Evolutionary conservation across 2,113 vertebrate genomes (phyloP).

Genomic region (Suncus etruscus): DNA sequence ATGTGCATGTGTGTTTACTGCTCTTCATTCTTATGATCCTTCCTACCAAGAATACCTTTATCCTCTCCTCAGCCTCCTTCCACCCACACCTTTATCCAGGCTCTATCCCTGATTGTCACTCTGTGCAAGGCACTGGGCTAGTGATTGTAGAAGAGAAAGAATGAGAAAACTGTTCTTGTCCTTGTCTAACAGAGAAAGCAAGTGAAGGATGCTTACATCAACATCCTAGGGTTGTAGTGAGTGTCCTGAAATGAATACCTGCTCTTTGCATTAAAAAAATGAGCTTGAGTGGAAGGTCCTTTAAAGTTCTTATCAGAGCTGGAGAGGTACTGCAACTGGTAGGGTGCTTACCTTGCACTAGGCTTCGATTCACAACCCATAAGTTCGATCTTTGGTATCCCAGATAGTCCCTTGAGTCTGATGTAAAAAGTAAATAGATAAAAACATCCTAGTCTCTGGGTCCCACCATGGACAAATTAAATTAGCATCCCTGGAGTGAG

Average conservation of each 20-base stretch:
- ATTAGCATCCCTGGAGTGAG: background rate
- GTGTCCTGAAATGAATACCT: no score
- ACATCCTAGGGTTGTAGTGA: background rate
- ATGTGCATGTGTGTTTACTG: accelerated
- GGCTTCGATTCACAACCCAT: no score
- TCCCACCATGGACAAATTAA: background rate
- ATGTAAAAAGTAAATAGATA: no score
- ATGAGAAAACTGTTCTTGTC: background rate
- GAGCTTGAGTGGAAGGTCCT: no score
- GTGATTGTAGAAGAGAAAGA: background rate
- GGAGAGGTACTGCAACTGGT: no score
- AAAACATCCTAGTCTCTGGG: background rate
- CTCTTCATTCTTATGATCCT: background rate
- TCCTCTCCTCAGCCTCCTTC: accelerated
- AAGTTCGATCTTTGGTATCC: background rate
- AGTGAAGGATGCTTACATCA: background rate
- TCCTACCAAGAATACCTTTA: background rate
- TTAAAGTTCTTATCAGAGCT: no score
- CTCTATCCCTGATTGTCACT: background rate
- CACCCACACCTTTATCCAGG: background rate
- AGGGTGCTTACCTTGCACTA: no score
- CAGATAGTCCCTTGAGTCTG: background rate
- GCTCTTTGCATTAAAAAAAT: no score
- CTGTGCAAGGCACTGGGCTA: background rate
- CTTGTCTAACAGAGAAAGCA: background rate